phyloP scores from a whole-genome alignment of 2,113 vertebrate species.

The Notothenia rossii region DNA sequence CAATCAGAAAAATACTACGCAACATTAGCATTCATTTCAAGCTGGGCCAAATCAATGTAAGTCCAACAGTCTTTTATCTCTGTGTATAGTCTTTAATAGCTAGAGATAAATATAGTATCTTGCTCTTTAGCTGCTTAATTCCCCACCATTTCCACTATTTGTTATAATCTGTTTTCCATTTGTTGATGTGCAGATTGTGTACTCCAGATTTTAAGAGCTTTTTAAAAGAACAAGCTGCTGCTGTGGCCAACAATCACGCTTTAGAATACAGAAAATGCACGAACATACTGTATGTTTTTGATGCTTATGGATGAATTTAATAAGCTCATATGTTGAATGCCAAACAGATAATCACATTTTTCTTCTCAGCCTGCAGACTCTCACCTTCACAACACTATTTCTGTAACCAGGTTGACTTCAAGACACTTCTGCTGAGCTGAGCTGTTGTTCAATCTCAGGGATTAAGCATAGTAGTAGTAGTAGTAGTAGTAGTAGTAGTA shows the following conservation, averaged over 20 bases:
- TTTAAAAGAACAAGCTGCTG: not conserved
- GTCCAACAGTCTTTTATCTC: not conserved
- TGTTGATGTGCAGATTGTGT: not conserved
- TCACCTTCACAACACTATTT: not conserved
- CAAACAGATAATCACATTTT: not conserved
- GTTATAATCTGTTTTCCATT: not conserved
- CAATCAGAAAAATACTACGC: too few relatives aligned
- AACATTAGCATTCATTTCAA: not conserved
- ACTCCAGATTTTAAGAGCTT: not conserved
- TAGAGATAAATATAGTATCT: not conserved
- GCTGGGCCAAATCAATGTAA: not conserved
- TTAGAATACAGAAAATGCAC: not conserved
- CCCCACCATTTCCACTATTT: not conserved
- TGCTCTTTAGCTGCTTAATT: not conserved
- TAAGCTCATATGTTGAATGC: not conserved
- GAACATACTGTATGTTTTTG: not conserved
- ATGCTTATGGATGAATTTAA: not conserved
- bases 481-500: slow-evolving; percentile 11
- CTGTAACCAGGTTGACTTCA: slow-evolving; percentile 4
- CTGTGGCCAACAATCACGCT: not conserved
- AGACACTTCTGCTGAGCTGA: slow-evolving; percentile 27
- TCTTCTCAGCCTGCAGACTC: slow-evolving; percentile 1
- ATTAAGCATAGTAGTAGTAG: slow-evolving; percentile 22
- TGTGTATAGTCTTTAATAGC: not conserved
- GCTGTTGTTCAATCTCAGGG: slow-evolving; percentile 20